A percentile compares a stretch with the other conserved stretches of the same genome.
phyloP scores from a whole-genome alignment of 2,888 invertebrate genomes.

The Seladonia tumulorum region DNA sequence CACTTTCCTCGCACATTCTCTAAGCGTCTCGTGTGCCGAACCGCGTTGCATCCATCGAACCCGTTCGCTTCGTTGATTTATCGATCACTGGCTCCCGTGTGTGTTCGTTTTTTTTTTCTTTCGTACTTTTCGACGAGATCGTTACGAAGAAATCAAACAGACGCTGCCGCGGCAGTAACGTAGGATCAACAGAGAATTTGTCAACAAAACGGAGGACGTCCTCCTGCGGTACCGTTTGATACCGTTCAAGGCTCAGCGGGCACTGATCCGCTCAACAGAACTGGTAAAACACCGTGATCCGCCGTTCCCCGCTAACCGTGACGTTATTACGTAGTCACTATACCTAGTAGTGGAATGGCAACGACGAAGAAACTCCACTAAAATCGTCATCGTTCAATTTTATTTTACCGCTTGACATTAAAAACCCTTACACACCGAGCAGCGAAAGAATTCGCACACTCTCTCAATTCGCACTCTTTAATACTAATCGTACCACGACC shows the following conservation, averaged over 20 bases:
- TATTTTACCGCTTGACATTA: not conserved
- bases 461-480: too few relatives aligned
- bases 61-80: conserved; percentile 16
- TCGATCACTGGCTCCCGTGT: not conserved
- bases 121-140: not conserved
- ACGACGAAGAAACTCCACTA: not conserved
- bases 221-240: conserved; percentile 60
- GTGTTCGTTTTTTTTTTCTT: not conserved
- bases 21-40: not conserved
- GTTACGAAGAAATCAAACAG: not conserved
- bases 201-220: conserved; percentile 48
- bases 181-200: conserved; percentile 64
- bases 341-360: conserved; percentile 10
- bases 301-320: conserved; percentile 42
- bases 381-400: conserved; percentile 9
- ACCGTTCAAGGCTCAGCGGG: conserved; percentile 63
- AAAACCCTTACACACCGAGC: too few relatives aligned
- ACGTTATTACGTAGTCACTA: conserved; percentile 29
- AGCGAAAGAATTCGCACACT: too few relatives aligned
- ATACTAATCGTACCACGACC: too few relatives aligned
- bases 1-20: conserved; percentile 9
- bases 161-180: conserved; percentile 43
- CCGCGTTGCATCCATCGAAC: not conserved
- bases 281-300: conserved; percentile 53
- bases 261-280: conserved; percentile 62